phyloP scores from a whole-genome alignment of 2,888 invertebrate species.

The Mythimna impura region DNA sequence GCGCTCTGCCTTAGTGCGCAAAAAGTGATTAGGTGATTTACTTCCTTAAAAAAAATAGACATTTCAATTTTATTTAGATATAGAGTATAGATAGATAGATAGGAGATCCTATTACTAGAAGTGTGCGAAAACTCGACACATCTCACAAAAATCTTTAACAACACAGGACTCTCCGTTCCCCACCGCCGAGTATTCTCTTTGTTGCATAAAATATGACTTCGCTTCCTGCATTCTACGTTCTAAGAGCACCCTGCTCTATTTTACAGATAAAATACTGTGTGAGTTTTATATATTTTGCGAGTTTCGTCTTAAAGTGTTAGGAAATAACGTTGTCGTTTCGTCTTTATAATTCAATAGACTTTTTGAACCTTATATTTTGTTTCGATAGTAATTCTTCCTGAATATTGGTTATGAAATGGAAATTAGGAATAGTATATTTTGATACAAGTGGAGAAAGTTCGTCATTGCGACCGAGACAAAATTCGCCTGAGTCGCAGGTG shows the following conservation, averaged over 20 bases:
- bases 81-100: too few relatives aligned
- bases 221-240: conserved; percentile 55
- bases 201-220: conserved; percentile 60
- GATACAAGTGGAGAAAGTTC: too few relatives aligned
- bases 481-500: too few relatives aligned
- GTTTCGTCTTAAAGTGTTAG: conserved; percentile 37
- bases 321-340: conserved; percentile 28
- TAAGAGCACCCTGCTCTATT: conserved; percentile 41
- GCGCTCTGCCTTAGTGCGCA: too few relatives aligned
- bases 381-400: too few relatives aligned
- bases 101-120: conserved; percentile 4
- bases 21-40: too few relatives aligned
- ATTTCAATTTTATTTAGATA: too few relatives aligned
- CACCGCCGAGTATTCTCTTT: conserved; percentile 41
- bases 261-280: conserved; percentile 54
- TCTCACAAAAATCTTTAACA: conserved; percentile 25
- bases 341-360: conserved; percentile 36
- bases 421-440: too few relatives aligned
- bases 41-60: too few relatives aligned
- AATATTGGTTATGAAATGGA: too few relatives aligned
- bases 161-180: conserved; percentile 10
- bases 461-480: too few relatives aligned
- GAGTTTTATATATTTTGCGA: conserved; percentile 53
- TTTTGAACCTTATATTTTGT: not conserved
- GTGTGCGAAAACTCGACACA: conserved; percentile 14